Conservation (phyloP, 2,113 vertebrate genomes). For the Chaetorhynchus papuensis region DNA sequence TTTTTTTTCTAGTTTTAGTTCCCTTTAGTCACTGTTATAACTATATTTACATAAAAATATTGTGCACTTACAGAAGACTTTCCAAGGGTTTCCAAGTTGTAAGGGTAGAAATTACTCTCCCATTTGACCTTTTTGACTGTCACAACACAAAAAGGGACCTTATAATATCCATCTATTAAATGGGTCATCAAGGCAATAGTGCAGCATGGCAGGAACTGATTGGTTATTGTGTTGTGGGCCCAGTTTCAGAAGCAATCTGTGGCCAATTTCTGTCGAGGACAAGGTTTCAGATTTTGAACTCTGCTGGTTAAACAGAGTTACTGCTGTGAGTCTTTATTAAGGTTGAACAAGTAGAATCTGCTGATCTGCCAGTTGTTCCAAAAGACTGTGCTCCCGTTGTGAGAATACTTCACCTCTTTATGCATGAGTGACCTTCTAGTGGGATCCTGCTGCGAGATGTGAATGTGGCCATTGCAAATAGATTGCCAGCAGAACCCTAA, state of each 20-base stretch:
- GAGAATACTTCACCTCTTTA: slow-evolving; percentile 6
- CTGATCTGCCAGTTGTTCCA: slow-evolving; percentile 12
- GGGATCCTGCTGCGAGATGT: background rate
- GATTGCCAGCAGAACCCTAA: background rate
- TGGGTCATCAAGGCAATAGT: slow-evolving; percentile 1
- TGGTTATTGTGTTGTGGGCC: background rate
- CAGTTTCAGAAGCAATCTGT: background rate
- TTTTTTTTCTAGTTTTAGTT: background rate
- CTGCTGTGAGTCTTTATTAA: slow-evolving; percentile 53
- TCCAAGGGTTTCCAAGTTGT: background rate
- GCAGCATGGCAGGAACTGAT: background rate
- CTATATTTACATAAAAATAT: background rate
- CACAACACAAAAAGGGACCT: background rate
- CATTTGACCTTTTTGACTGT: background rate
- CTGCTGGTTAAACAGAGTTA: slow-evolving; percentile 4
- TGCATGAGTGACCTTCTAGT: background rate
- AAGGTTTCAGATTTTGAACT: slow-evolving; percentile 31
- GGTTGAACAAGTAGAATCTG: background rate
- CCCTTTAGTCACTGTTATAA: background rate
- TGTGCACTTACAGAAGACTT: background rate
- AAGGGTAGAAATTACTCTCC: background rate
- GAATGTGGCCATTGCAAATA: background rate
- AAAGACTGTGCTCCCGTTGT: slow-evolving; percentile 1
- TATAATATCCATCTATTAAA: background rate
- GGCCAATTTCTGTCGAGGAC: background rate